phyloP scores from a whole-genome alignment of 2,797 vertebrate genomes.

The Thaleichthys pacificus region DNA sequence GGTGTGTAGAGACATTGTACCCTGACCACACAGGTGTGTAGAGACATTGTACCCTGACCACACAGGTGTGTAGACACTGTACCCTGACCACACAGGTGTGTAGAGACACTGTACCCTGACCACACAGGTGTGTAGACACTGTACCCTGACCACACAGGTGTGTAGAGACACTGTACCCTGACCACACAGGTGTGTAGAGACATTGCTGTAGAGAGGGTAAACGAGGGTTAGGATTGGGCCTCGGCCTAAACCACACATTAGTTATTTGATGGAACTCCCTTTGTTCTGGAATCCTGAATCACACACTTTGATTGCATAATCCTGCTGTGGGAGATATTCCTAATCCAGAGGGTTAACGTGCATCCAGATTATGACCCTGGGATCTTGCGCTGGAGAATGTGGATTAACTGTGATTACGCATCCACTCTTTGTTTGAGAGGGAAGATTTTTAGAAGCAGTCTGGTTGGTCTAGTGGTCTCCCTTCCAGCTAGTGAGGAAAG shows the following conservation, averaged over 20 bases:
- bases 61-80: too few species aligned
- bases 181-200: neutral
- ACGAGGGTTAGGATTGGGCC: neutral
- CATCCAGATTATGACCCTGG: neutral
- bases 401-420: neutral
- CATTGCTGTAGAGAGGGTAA: neutral
- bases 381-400: neutral
- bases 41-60: too few species aligned
- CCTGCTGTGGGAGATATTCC: neutral
- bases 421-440: neutral
- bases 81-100: too few species aligned
- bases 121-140: too few species aligned
- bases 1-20: too few species aligned
- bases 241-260: neutral
- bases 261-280: neutral
- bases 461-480: neutral
- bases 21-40: too few species aligned
- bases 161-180: too few species aligned
- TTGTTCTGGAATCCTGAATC: neutral
- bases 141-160: too few species aligned
- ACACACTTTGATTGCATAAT: neutral
- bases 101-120: too few species aligned
- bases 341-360: neutral
- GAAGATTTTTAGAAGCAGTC: neutral
- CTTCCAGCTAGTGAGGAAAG: too few species aligned